Evolutionary conservation across 2,113 vertebrate species (phyloP).

Genomic region (Girardinichthys multiradiatus): DNA sequence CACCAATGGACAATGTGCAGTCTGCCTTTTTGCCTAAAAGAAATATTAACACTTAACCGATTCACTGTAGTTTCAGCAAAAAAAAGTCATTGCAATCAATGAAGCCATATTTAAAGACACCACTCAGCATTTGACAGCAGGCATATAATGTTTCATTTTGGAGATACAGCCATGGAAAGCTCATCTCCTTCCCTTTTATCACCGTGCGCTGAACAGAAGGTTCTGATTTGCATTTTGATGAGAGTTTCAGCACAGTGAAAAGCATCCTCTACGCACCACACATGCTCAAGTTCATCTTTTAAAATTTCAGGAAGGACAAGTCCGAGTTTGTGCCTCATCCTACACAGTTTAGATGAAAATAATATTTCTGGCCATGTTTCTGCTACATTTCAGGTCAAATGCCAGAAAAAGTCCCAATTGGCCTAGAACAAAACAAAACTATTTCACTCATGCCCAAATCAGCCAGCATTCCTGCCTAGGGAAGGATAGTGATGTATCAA

Average conservation of each 20-base stretch:
- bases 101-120: background rate
- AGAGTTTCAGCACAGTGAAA: background rate
- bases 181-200: background rate
- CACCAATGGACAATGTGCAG: slow-evolving; percentile 89
- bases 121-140: background rate
- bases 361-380: background rate
- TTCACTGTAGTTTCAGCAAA: background rate
- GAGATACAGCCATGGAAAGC: background rate
- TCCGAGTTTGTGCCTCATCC: background rate
- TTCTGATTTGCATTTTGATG: background rate
- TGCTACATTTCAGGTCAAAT: background rate
- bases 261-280: background rate
- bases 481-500: too few relatives aligned
- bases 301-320: background rate
- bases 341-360: background rate
- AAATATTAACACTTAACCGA: background rate
- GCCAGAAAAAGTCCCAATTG: background rate
- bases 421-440: too few relatives aligned
- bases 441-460: too few relatives aligned
- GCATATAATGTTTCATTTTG: background rate
- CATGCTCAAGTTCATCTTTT: too few relatives aligned
- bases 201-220: background rate
- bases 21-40: slow-evolving; percentile 87
- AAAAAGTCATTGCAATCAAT: background rate
- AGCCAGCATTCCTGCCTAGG: too few relatives aligned